Evolutionary conservation across 2,888 invertebrate genomes (phyloP).

Genomic region (Drosophila mettleri): DNA sequence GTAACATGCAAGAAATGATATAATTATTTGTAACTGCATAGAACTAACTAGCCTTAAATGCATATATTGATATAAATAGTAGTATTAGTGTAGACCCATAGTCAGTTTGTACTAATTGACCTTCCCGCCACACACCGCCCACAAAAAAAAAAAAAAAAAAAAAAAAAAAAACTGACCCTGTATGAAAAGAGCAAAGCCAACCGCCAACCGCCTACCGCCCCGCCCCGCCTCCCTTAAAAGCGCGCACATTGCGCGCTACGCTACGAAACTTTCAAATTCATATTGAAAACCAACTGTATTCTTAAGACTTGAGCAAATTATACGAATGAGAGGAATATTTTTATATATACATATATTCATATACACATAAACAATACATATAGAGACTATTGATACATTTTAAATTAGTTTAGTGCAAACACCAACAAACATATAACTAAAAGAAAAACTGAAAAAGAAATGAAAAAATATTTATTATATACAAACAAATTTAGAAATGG

Average conservation of each 20-base stretch:
- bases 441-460: slow-evolving; percentile 33
- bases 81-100: slow-evolving; percentile 48
- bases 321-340: slow-evolving; percentile 78
- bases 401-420: slow-evolving; percentile 48
- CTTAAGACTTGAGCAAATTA: slow-evolving; percentile 81
- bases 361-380: slow-evolving; percentile 50
- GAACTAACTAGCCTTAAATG: slow-evolving; percentile 45
- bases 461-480: slow-evolving; percentile 72
- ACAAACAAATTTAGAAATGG: slow-evolving; percentile 42
- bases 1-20: slow-evolving; percentile 63
- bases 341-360: slow-evolving; percentile 57
- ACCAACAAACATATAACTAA: slow-evolving; percentile 39
- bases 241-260: slow-evolving; percentile 76
- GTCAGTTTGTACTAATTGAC: slow-evolving; percentile 77
- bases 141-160: no score
- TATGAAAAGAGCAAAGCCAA: slow-evolving; percentile 42
- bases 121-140: slow-evolving; percentile 14
- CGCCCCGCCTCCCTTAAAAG: slow-evolving; percentile 28
- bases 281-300: slow-evolving; percentile 81
- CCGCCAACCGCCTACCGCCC: slow-evolving; percentile 13
- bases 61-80: slow-evolving; percentile 5
- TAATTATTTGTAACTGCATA: slow-evolving; percentile 46
- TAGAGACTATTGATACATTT: slow-evolving; percentile 63
- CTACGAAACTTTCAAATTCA: slow-evolving; percentile 71
- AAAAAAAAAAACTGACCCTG: slow-evolving; percentile 51